These are phyloP conservation scores for Mantis religiosa DNA, from an alignment of 2,888 invertebrate genomes.

Conservation along the genomic window DNA sequence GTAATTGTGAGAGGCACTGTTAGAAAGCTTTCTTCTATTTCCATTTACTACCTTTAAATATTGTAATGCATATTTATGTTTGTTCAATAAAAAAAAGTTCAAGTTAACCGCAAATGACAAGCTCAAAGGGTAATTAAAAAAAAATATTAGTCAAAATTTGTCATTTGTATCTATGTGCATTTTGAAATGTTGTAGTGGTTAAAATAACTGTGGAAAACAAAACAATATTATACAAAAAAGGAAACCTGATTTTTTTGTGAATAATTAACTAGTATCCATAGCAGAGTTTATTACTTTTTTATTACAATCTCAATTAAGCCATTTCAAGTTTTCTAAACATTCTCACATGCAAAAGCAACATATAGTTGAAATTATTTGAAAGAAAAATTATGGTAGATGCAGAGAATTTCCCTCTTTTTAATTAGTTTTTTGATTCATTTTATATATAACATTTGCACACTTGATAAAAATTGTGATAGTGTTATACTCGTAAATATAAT, in stretches of 20 bases:
- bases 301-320: not conserved
- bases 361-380: not conserved
- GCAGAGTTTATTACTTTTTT: not conserved
- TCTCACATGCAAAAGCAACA: not conserved
- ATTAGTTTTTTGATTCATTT: not conserved
- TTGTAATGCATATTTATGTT: not conserved
- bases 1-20: not conserved
- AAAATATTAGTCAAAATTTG: not conserved
- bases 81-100: not conserved
- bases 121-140: not conserved
- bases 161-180: slow-evolving; percentile 14
- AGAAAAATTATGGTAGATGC: slow-evolving; percentile 3
- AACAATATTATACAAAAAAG: not conserved
- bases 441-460: not conserved
- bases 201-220: not conserved
- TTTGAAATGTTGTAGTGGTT: not conserved
- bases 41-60: not conserved
- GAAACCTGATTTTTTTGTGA: not conserved
- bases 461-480: slow-evolving; percentile 9
- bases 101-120: not conserved
- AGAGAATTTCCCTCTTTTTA: not conserved
- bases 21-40: not conserved
- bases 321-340: not conserved
- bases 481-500: not conserved
- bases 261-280: not conserved